Evolutionary conservation across 2,113 vertebrate species (phyloP), one percentile per base, ranked within the genome.

Genomic region (Edolisoma coerulescens): DNA sequence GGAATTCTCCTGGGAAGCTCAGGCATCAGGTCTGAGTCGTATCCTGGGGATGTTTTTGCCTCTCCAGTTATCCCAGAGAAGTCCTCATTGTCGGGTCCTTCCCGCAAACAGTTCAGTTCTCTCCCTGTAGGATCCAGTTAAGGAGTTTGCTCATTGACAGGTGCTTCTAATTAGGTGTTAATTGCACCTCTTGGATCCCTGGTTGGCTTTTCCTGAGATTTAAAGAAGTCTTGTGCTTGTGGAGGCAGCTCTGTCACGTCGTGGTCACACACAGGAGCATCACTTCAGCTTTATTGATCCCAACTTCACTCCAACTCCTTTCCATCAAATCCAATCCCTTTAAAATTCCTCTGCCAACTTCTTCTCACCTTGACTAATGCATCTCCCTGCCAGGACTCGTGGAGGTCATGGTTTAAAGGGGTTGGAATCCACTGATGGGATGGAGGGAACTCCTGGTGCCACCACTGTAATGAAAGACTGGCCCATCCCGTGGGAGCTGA

Each of bases 21-120:
- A 1, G 12, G 27, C 39, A 4, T 39, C 3, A 0, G 44, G 15
- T 28, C 23, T 7, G 11, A 50, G 24, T 54, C 0, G 0, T 9
- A 5, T 30, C 2, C 0, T 23, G 5, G 9, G n/a, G 52, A 28
- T 23, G 3, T 32, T 59, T 41, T 75, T 1, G 1, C 28, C 9
- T 61, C n/a, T 44, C 33, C 1, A 0, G 2, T 73, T 70, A 28
- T 13, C 20, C 52, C 68, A 28, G 49, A 45, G 53, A 35, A 68
- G 5, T 59, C 3, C 35, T 18, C 4, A 0, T n/a, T 47, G 22
- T 18, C 64, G 45, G 63, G 7, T 45, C 22, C 22, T 37, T 76
- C 63, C 24, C 64, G n/a, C 35, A 10, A 20, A n/a, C 27, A 22
- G 8, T 12, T 11, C 41, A 10, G 27, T 42, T 44, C 8, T 8